A percentile compares a stretch with the other conserved stretches of the same genome.
These are phyloP conservation scores for Brachypalpus laphriformis DNA, from an alignment of 2,888 invertebrate species.

Conservation along the genomic window DNA sequence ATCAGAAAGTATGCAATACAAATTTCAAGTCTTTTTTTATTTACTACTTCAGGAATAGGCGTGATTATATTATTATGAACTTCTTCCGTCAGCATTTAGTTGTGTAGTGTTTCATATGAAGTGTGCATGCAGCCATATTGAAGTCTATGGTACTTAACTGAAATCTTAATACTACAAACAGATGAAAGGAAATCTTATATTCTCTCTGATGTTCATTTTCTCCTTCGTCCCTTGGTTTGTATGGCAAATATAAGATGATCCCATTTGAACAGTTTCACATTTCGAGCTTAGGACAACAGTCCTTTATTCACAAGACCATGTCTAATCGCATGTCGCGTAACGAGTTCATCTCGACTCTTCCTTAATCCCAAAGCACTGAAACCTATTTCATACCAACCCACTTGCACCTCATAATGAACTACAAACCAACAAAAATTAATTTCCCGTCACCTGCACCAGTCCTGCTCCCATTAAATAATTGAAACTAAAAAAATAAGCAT, in stretches of 20 bases:
- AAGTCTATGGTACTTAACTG: too few relatives aligned
- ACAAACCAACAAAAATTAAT: conserved; percentile 36
- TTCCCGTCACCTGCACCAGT: not conserved
- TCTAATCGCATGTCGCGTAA: not conserved
- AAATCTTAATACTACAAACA: too few relatives aligned
- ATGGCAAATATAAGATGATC: not conserved
- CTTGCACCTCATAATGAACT: conserved; percentile 20
- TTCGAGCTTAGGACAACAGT: not conserved
- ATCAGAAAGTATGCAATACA: too few relatives aligned
- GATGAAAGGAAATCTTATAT: not conserved
- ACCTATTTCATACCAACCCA: not conserved
- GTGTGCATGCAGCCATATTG: too few relatives aligned
- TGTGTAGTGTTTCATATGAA: too few relatives aligned
- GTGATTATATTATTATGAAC: too few relatives aligned
- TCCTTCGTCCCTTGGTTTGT: not conserved
- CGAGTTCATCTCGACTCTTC: not conserved
- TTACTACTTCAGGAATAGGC: too few relatives aligned
- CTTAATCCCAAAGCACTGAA: not conserved
- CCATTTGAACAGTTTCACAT: not conserved
- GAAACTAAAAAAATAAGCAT: conserved; percentile 6
- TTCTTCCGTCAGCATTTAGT: too few relatives aligned
- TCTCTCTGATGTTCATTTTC: not conserved
- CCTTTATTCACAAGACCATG: not conserved
- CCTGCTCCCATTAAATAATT: conserved; percentile 50
- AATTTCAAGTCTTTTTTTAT: too few relatives aligned